A percentile compares a stretch with the other conserved stretches of the same genome.
These are phyloP conservation scores for Notodonta dromedarius DNA, from an alignment of 2,888 invertebrate genomes.

Conservation along the genomic window DNA sequence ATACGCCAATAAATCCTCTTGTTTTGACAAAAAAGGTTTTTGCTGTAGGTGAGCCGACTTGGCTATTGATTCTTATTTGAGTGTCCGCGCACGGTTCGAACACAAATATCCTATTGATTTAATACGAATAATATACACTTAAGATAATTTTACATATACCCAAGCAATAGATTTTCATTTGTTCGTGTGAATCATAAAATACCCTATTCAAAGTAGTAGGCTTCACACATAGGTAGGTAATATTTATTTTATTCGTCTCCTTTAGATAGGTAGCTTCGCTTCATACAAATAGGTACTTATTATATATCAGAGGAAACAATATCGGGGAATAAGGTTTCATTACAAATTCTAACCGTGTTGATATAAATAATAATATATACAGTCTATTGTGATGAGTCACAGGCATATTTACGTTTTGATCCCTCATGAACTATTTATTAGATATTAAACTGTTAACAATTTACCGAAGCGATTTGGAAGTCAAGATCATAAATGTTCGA, in stretches of 20 bases:
- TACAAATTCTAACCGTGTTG: no score
- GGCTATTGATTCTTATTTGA: conserved; percentile 45
- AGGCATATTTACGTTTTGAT: no score
- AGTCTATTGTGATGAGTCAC: no score
- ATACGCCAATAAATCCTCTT: conserved; percentile 72
- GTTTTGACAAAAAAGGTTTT: conserved; percentile 66
- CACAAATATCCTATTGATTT: conserved; percentile 25
- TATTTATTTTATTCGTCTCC: not conserved
- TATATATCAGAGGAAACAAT: no score
- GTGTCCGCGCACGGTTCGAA: conserved; percentile 25
- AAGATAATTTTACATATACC: not conserved
- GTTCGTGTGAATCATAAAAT: not conserved
- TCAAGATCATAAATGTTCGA: not conserved
- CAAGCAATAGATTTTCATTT: conserved; percentile 1
- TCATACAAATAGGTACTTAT: no score
- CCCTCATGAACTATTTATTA: no score
- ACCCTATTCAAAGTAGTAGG: not conserved
- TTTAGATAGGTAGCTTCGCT: no score
- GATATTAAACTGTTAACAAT: not conserved
- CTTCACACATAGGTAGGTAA: not conserved
- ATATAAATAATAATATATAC: no score
- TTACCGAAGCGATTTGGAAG: not conserved
- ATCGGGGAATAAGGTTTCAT: no score
- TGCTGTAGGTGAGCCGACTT: conserved; percentile 43
- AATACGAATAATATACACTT: conserved; percentile 7